Evolutionary conservation across 2,797 vertebrate genomes (phyloP), one percentile per base, ranked within the genome.

Genomic region (Pantherophis vulpinus): DNA sequence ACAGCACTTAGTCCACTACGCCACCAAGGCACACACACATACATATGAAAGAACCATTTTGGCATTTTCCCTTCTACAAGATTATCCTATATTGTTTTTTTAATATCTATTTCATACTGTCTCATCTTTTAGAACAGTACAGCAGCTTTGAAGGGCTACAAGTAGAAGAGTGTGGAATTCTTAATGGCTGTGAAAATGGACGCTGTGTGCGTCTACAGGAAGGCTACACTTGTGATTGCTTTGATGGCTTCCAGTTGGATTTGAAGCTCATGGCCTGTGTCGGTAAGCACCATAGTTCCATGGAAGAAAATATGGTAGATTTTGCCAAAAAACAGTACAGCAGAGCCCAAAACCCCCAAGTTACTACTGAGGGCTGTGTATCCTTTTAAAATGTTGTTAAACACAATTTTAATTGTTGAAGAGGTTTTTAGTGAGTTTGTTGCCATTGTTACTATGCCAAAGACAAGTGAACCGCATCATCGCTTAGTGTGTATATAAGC

Each of bases 201-300:
- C 98, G 98, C 92, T 99, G 99, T 4, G 98, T 99, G n/a, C 98
- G 99, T 0, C 98, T 99, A 3, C 97, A 97, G 0, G 99, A 99
- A 96, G 99, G 99, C 87, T 99, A 99, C 98, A 99, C 99, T 94
- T 99, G 99, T 2, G 99, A 99, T 97, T 99, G 99, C 96, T 99
- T 99, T 70, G 98, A 98, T 10, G 99, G 99, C 94, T 99, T 98
- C 97, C 98, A 98, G 56, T 98, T 99, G 96, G 98, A 99, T 96
- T 98, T 98, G 94, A 97, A 98, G 91, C 98, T 97, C 90, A 99
- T 99, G 99, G 98, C 98, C 37, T 99, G 99, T 61, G 96, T 98
- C 95, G 99, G 99, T 99, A 97, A 95, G 97, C 94, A 90, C 27
- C 27, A 4, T 29, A 12, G 54, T 1, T 9, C 32, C 54, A 0